Evolutionary conservation across 2,113 vertebrate species (phyloP), one percentile per base, ranked within the genome.

Genomic region (Otis tarda): DNA sequence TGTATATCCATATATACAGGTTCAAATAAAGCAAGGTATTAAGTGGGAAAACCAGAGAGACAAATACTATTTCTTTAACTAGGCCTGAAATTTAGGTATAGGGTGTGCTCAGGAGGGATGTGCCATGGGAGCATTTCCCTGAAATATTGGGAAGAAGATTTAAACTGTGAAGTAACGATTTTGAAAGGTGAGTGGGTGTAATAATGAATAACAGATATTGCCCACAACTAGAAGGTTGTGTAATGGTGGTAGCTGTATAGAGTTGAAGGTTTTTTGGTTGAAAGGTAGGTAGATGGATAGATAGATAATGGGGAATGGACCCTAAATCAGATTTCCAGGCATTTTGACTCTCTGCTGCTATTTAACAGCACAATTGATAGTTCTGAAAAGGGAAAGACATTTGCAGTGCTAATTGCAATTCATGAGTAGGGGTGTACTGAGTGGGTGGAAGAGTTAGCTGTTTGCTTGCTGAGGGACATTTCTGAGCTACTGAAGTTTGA

Each of bases 351-450:
- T 82, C 69, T 95, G 45, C 50, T 96, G 65, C 83, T 85, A 41
- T 87, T 92, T 94, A 95, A 73, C 82, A 63, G 63, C 67, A 87
- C 83, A 95, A 94, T 96, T 89, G 89, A 95, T 94, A 89, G 49
- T 73, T 93, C 94, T 87, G 80, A 94, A 95, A 96, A 91, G 28
- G 89, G 90, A 96, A 96, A 95, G 88, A n/a, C 53, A 93, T 96
- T 96, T 96, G 89, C 89, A 95, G 94, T 95, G 86, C 83, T 96
- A 97, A 97, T 93, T 85, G 61, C 77, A 91, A 69, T 93, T 92
- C 89, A 76, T 95, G 94, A 85, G 78, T 89, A 84, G 45, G 67
- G 84, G 94, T 7, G 95, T 79, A 41, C 39, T 53, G 77, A 50
- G 94, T 93, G 65, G 93, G 93, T 87, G 87, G 91, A 85, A 95